A percentile compares a stretch with the other conserved stretches of the same genome.
phyloP scores from a whole-genome alignment of 2,113 vertebrate genomes.

The Gobius niger region DNA sequence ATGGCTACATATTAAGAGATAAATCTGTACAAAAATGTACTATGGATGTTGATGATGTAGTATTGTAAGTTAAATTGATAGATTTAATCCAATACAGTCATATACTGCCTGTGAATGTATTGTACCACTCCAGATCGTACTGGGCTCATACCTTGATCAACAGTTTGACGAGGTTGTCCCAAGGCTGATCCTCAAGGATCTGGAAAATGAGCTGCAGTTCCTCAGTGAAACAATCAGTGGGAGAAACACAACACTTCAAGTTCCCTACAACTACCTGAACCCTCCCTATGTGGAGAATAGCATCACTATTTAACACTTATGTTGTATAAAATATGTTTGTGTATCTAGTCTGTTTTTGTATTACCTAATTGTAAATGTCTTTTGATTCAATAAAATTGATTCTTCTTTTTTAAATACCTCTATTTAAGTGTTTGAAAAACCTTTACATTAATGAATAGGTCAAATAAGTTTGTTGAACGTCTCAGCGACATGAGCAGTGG shows the following conservation, averaged over 20 bases:
- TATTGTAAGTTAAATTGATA: not conserved
- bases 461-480: not conserved
- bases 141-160: slow-evolving; percentile 53
- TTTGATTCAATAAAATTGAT: too few species aligned
- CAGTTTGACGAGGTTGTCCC: slow-evolving; percentile 38
- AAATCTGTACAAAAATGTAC: not conserved
- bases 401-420: not conserved
- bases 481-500: not conserved
- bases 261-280: slow-evolving; percentile 58
- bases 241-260: slow-evolving; percentile 47
- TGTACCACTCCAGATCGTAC: slow-evolving; percentile 36
- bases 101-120: not conserved
- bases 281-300: slow-evolving; percentile 53
- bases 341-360: not conserved
- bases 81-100: not conserved
- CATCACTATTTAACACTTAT: slow-evolving; percentile 25
- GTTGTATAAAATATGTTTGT: not conserved
- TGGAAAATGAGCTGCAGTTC: slow-evolving; percentile 44
- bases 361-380: too few species aligned
- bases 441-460: not conserved
- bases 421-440: not conserved
- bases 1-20: too few species aligned
- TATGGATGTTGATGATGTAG: not conserved
- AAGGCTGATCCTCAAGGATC: slow-evolving; percentile 39
- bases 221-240: slow-evolving; percentile 37